phyloP scores from a whole-genome alignment of 2,888 invertebrate genomes.

The Caenorhabditis wallacei region DNA sequence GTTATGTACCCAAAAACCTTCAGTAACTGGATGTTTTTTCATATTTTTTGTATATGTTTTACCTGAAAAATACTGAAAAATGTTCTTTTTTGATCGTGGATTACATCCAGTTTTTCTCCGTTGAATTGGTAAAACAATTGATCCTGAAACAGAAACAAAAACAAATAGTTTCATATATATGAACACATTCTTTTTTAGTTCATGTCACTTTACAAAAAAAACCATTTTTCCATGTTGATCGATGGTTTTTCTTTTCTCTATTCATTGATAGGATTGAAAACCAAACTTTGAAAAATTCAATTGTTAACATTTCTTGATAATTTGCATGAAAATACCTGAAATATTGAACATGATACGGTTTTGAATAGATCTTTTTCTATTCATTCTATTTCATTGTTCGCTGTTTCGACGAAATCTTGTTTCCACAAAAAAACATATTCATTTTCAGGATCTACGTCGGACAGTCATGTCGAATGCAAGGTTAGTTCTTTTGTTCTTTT shows the following conservation, averaged over 20 bases:
- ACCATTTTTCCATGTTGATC: neutral
- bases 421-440: slow-evolving; percentile 1
- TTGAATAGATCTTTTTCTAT: slow-evolving; percentile 23
- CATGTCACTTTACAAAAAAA: slow-evolving; percentile 12
- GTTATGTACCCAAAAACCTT: slow-evolving; percentile 49
- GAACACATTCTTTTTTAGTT: slow-evolving; percentile 1
- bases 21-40: slow-evolving; percentile 50
- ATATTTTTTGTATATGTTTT: slow-evolving; percentile 34
- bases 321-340: slow-evolving; percentile 43
- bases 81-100: slow-evolving; percentile 23
- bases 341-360: neutral
- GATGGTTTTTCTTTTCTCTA: neutral
- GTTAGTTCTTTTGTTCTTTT: slow-evolving; percentile 43
- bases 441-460: slow-evolving; percentile 65
- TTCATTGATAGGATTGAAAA: slow-evolving; percentile 23
- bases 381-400: slow-evolving; percentile 20
- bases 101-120: slow-evolving; percentile 58
- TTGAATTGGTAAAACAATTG: slow-evolving; percentile 21
- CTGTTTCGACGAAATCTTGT: neutral
- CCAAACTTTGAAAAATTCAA: slow-evolving; percentile 16
- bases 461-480: slow-evolving; percentile 65
- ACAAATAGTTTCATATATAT: slow-evolving; percentile 30
- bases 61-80: slow-evolving; percentile 25
- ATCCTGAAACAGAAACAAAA: slow-evolving; percentile 19
- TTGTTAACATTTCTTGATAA: slow-evolving; percentile 18